Conservation (phyloP, 2,113 vertebrate species). For the Todiramphus chloris region DNA sequence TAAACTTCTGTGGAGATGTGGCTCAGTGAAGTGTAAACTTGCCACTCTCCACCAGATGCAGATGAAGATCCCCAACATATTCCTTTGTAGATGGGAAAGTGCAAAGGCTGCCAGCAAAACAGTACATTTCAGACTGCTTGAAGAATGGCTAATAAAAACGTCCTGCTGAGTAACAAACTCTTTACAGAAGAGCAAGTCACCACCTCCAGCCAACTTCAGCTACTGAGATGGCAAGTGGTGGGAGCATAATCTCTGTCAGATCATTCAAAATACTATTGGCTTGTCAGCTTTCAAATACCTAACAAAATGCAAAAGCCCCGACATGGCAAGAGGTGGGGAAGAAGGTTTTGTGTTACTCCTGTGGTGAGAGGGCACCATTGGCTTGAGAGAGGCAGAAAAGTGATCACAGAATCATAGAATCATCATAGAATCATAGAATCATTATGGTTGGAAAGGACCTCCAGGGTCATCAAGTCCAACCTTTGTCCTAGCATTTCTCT, state of each 20-base stretch:
- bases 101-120: background rate
- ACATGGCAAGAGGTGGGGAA: background rate
- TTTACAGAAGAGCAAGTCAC: background rate
- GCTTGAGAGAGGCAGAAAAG: background rate
- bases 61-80: background rate
- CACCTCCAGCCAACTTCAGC: background rate
- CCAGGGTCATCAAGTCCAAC: no score
- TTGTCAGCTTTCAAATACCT: background rate
- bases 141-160: background rate
- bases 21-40: background rate
- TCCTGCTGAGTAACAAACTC: background rate
- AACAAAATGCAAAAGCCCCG: background rate
- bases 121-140: fast-evolving
- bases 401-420: no score
- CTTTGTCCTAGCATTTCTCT: no score
- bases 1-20: background rate
- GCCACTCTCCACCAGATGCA: background rate
- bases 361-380: fast-evolving
- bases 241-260: background rate
- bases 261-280: background rate
- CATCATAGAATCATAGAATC: no score
- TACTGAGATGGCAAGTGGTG: background rate
- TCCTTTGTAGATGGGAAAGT: background rate
- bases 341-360: background rate
- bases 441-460: no score